Percentiles rank a stretch among this genome's conserved stretches.
These are phyloP conservation scores for Elegia similella DNA, from an alignment of 2,888 invertebrate genomes.

Conservation along the genomic window DNA sequence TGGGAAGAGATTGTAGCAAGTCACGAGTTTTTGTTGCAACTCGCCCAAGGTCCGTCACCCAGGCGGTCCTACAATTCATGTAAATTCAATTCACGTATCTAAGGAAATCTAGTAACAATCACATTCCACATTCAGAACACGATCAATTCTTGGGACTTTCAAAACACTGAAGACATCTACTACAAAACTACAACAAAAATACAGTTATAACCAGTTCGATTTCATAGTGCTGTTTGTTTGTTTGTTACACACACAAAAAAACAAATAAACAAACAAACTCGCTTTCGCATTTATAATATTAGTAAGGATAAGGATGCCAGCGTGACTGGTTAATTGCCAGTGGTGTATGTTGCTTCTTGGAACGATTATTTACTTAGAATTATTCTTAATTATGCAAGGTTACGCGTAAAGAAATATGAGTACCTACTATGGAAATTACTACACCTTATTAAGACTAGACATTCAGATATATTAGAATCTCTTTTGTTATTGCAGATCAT, in stretches of 20 bases:
- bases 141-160: neutral
- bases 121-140: slow-evolving; percentile 10
- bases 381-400: no score
- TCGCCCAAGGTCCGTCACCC: slow-evolving; percentile 46
- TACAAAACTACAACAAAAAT: neutral
- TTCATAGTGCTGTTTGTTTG: no score
- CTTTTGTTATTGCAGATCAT: slow-evolving; percentile 34
- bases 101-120: slow-evolving; percentile 9
- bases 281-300: no score
- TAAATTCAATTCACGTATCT: slow-evolving; percentile 12
- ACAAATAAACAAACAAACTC: no score
- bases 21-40: slow-evolving; percentile 47
- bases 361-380: no score
- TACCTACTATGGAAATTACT: no score
- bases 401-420: no score
- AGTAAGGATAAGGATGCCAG: no score
- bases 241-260: no score
- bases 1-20: slow-evolving; percentile 54
- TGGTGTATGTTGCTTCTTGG: no score
- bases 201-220: neutral
- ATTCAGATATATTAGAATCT: slow-evolving; percentile 24
- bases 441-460: no score
- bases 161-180: neutral
- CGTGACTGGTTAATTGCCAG: no score
- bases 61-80: neutral